Evolutionary conservation across 2,797 vertebrate genomes (phyloP).

Genomic region (Gallinago solitaria): DNA sequence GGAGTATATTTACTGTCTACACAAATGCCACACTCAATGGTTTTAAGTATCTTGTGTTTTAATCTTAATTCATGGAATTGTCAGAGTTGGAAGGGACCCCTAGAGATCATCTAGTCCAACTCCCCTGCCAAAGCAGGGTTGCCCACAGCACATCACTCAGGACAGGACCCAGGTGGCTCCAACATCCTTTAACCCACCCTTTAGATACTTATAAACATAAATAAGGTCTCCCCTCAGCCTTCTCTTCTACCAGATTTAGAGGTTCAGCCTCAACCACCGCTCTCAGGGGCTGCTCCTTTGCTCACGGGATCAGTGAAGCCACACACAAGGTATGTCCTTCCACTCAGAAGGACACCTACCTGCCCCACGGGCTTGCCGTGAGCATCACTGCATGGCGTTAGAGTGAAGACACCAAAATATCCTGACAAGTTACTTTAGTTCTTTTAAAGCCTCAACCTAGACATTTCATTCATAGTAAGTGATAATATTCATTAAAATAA

Average conservation of each 20-base stretch:
- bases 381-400: not conserved
- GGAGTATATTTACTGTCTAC: not conserved
- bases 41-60: not conserved
- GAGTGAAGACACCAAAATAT: not conserved
- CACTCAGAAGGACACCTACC: rapidly evolving
- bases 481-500: slow-evolving; percentile 24
- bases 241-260: not conserved
- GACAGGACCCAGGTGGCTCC: too few relatives aligned
- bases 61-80: not conserved
- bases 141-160: too few relatives aligned
- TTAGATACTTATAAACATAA: too few relatives aligned
- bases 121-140: too few relatives aligned
- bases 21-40: not conserved
- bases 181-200: too few relatives aligned
- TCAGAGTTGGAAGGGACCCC: too few relatives aligned
- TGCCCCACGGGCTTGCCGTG: not conserved
- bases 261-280: not conserved
- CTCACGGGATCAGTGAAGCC: not conserved
- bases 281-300: not conserved
- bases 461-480: not conserved
- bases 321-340: not conserved
- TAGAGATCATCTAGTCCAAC: too few relatives aligned
- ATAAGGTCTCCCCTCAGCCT: too few relatives aligned
- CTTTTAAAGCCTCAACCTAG: not conserved
- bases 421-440: not conserved